These are phyloP conservation scores for Melolontha melolontha DNA, from an alignment of 2,888 invertebrate genomes.

Conservation along the genomic window DNA sequence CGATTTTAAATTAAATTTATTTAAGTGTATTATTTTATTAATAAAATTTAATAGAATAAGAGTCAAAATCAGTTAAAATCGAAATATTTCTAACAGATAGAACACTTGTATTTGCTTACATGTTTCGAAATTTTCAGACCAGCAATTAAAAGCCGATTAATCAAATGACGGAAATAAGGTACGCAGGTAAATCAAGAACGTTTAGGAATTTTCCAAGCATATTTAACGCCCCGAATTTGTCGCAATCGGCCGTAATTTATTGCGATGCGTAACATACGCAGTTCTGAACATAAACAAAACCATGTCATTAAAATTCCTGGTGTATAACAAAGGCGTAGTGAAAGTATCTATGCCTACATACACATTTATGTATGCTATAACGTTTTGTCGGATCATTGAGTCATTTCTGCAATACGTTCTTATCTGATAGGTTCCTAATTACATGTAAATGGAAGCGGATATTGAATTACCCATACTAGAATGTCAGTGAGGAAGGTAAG, in stretches of 20 bases:
- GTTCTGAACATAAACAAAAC: conserved; percentile 28
- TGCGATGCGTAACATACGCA: conserved; percentile 13
- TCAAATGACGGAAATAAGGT: background rate
- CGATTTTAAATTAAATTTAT: too few relatives aligned
- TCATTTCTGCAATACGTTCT: conserved; percentile 35
- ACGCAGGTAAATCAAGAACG: background rate
- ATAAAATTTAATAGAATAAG: too few relatives aligned
- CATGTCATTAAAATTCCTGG: conserved; percentile 35
- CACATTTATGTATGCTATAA: background rate
- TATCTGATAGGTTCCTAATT: conserved; percentile 23
- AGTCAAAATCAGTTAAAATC: too few relatives aligned
- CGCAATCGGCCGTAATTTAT: conserved; percentile 13
- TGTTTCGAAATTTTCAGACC: too few relatives aligned
- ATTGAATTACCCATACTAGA: background rate
- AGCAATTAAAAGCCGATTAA: too few relatives aligned
- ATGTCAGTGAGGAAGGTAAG: conserved; percentile 7
- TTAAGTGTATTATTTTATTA: too few relatives aligned
- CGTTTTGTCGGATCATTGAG: conserved; percentile 34
- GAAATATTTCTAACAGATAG: too few relatives aligned
- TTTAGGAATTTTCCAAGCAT: conserved; percentile 10
- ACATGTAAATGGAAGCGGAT: conserved; percentile 24
- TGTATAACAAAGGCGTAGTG: conserved; percentile 35
- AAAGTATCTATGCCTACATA: conserved; percentile 23
- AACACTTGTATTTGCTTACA: too few relatives aligned
- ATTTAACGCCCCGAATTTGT: conserved; percentile 3